Conservation (phyloP, 1,140 invertebrate species). For the Plodia interpunctella region DNA sequence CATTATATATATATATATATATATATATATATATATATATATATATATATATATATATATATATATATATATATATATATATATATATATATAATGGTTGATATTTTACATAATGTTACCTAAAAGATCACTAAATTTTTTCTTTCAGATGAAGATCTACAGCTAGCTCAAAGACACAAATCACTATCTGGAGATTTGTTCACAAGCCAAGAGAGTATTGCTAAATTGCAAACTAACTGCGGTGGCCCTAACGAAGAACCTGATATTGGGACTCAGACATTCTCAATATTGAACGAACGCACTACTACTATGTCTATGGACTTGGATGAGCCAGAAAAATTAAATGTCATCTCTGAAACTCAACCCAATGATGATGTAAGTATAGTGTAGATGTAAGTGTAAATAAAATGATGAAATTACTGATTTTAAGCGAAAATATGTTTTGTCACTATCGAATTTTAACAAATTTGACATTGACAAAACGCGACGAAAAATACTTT, state of each 20-base stretch:
- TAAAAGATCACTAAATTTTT: constrained; percentile 9
- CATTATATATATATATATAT: too few relatives aligned
- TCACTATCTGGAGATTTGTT: constrained; percentile 53
- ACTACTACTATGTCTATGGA: constrained; percentile 15
- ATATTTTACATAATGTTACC: too few relatives aligned
- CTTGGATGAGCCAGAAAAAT: constrained; percentile 24
- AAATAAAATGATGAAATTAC: too few relatives aligned
- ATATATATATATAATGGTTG: too few relatives aligned
- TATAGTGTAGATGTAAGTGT: constrained; percentile 19
- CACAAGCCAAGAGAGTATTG: constrained; percentile 39
- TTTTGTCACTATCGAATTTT: too few relatives aligned
- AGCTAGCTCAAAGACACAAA: constrained; percentile 48
- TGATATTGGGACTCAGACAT: constrained; percentile 47
- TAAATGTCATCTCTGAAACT: constrained; percentile 34
- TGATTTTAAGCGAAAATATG: too few relatives aligned
- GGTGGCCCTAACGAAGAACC: constrained; percentile 17
- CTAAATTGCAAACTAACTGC: background rate
- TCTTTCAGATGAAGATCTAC: constrained; percentile 58
- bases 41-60: too few relatives aligned
- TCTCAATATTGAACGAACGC: constrained; percentile 44
- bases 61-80: too few relatives aligned
- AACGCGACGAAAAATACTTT: too few relatives aligned
- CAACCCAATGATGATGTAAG: constrained; percentile 41
- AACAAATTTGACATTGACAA: too few relatives aligned
- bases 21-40: too few relatives aligned